These are phyloP conservation scores for Clarias batrachus DNA, from an alignment of 2,113 vertebrate genomes.

Conservation along the genomic window DNA sequence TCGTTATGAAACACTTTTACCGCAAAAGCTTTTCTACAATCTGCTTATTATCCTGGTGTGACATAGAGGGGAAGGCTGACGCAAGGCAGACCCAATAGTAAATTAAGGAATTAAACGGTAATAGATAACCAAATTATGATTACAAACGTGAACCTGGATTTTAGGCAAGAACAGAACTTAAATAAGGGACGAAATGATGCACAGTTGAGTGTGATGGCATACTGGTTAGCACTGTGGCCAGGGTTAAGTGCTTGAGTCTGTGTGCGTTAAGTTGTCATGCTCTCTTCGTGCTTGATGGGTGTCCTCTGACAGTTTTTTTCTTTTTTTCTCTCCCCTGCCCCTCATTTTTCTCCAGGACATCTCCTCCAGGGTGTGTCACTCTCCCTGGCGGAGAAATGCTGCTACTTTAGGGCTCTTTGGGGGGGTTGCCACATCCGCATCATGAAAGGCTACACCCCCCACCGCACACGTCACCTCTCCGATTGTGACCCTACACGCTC, in stretches of 20 bases:
- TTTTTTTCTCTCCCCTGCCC: not conserved
- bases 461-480: constrained; percentile 87
- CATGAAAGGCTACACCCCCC: constrained; percentile 97
- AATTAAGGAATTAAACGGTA: too few relatives aligned
- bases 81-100: too few relatives aligned
- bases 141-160: too few relatives aligned
- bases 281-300: too few relatives aligned
- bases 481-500: constrained; percentile 82
- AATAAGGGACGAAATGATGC: too few relatives aligned
- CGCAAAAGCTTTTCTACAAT: not conserved
- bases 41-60: constrained; percentile 7
- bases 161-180: too few relatives aligned
- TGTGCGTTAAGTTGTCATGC: too few relatives aligned
- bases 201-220: too few relatives aligned
- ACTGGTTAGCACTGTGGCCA: too few relatives aligned
- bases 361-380: constrained; percentile 51
- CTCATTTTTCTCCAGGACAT: constrained; percentile 58
- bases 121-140: too few relatives aligned
- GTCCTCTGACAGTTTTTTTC: not conserved
- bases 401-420: constrained; percentile 67
- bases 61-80: too few relatives aligned
- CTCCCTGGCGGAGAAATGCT: constrained; percentile 61
- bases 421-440: constrained; percentile 62
- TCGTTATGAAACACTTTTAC: not conserved
- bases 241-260: too few relatives aligned